Base-by-base conservation (phyloP, 2,888 invertebrate genomes). In the Meteorus colon region DNA sequence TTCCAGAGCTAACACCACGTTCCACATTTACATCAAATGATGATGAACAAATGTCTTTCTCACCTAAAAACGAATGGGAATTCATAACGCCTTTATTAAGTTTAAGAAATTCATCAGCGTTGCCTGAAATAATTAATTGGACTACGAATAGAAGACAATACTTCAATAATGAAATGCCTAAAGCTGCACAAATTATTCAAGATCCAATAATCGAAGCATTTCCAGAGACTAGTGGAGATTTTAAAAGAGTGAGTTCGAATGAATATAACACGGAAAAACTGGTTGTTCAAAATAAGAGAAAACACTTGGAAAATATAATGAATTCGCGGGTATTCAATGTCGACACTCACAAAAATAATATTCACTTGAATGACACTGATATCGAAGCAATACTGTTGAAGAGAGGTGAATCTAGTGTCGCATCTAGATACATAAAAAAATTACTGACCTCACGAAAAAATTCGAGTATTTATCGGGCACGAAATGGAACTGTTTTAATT, bases 1-100 rank as follows among this genome's bases (percentile, higher is more conserved):
- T 75, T 74, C 77, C 78, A 19, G 77, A 78, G 27, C 12, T 77
- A 62, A 24, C 37, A 16, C 5, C n/a, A 29, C 29, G 45, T 0
- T 31, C 29, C n/a, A 24, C 51, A 34, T 31, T 12, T 31, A n/a
- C 34, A 59, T 31, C 14, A n/a, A 71, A 27, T 27, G 4, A 51
- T 24, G 10, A 6, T 16, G 4, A 16, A 60, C 24, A 37, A 24
- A 37, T 8, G 19, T 19, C 4, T n/a, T 16, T 14, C 4, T 74
- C 69, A 63, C 63, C 37, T 6, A 74, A 74, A 16, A 34, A 51
- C 4, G 29, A 69, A 2, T 74, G 74, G 69, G 63, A 74, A 41
- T 27, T 37, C 16, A 51, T 74, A 51, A 19, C 6, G 2, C 3
- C 8, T 24, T 16, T 45, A 27, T 19, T 10, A 19, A 67, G 5